These are phyloP conservation scores for Parasteatoda lunata DNA, from an alignment of 2,888 invertebrate genomes.

Conservation along the genomic window DNA sequence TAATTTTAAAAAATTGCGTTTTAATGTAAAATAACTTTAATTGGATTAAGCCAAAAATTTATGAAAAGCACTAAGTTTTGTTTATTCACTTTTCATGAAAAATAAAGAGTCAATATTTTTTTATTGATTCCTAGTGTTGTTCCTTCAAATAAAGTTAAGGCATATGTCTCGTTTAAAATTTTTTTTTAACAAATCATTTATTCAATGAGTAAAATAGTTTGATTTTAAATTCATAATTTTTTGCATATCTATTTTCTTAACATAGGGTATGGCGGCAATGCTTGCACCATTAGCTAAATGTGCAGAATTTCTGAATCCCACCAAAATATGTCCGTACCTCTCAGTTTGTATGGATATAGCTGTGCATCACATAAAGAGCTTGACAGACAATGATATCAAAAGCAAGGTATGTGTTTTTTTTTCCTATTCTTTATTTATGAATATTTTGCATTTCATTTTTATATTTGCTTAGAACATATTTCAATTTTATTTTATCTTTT, in stretches of 20 bases:
- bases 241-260: slow-evolving; percentile 16
- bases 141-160: no score
- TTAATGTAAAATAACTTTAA: no score
- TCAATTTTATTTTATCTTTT: background rate
- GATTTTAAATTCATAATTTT: background rate
- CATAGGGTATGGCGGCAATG: slow-evolving; percentile 75
- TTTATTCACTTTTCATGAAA: no score
- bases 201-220: no score
- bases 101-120: no score
- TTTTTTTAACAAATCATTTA: no score
- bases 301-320: slow-evolving; percentile 74
- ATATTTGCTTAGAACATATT: background rate
- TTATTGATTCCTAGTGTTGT: no score
- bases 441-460: background rate
- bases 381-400: slow-evolving; percentile 75
- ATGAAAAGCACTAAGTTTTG: no score
- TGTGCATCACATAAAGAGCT: slow-evolving; percentile 74
- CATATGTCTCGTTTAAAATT: no score
- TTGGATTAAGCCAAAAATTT: no score
- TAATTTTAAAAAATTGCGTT: no score
- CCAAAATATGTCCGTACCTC: slow-evolving; percentile 73
- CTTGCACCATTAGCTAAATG: slow-evolving; percentile 75
- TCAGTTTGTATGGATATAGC: slow-evolving; percentile 74
- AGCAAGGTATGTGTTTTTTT: slow-evolving; percentile 73
- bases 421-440: background rate